Base-by-base conservation (phyloP, 1,140 invertebrate genomes). In the Brachionus angularis region DNA sequence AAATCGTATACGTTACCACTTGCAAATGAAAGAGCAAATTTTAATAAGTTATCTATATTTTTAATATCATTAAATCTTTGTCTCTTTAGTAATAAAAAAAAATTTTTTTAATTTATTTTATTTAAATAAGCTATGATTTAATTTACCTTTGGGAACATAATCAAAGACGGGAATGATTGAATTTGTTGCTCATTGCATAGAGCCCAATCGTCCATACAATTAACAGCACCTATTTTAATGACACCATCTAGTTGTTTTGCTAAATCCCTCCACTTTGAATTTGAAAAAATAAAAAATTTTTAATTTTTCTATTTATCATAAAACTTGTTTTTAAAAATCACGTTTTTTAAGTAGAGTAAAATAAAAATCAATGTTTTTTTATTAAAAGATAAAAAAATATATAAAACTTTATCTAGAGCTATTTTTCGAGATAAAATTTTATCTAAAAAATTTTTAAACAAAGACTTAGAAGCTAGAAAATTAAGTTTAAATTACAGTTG, bases 221-320 rank as follows among this genome's bases (percentile, higher is more conserved):
- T 90, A 0, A 91, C 87, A 69, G 89, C 89, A n/a, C 87, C 89
- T 74, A 88, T 84, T 75, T 86, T 83, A 44, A 90, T 83, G 4
- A 88, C 85, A 42, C 87, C 87, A 73, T 88, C 85, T 34, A 90
- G 77, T 74, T 87, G 83, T 77, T 86, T 85, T 14, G 89, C 89
- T 44, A 93, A 78, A 77, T 86, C 85, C 49, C 89, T 84, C 90
- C 90, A 92, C 79, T 87, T n/a, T n/a, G n/a, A n/a, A n/a, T n/a
- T n/a, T n/a, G n/a, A n/a, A n/a, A 75, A n/a, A n/a, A n/a, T n/a
- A n/a, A n/a, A n/a, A 49, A 74, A 80, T n/a, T 34, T 73, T 52
- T 85, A 83, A 5, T 36, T 34, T n/a, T 36, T 42, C 16, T 33
- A 8, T 29, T 18, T n/a, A n/a, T n/a, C n/a, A n/a, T n/a, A n/a